Percentiles rank a stretch among this genome's conserved stretches.
Conservation (phyloP, 2,797 vertebrate genomes). For the Parotocinclus haroldoi region DNA sequence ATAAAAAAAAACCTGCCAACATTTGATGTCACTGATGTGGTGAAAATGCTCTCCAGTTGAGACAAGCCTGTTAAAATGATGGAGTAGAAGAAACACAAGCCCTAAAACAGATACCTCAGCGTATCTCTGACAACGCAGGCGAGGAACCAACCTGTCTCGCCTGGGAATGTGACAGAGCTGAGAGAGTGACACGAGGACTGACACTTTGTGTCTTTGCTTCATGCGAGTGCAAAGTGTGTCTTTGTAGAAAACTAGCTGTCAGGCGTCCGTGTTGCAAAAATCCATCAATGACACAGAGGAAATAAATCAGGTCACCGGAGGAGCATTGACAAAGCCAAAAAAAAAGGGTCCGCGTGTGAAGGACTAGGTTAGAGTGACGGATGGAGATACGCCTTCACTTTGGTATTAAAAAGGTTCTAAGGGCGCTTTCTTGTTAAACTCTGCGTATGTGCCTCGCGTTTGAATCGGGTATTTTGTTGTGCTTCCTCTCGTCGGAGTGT, state of each 20-base stretch:
- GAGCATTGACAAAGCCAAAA: constrained; percentile 34
- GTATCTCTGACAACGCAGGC: constrained; percentile 19
- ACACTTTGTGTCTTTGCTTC: constrained; percentile 47
- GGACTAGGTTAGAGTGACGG: neutral
- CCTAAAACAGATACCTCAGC: constrained; percentile 7
- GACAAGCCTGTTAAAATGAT: too few relatives aligned
- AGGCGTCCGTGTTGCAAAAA: constrained; percentile 36
- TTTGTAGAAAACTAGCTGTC: constrained; percentile 46
- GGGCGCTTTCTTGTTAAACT: constrained; percentile 23
- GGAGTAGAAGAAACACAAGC: constrained; percentile 1
- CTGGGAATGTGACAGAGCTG: constrained; percentile 46
- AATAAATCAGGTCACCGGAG: constrained; percentile 45
- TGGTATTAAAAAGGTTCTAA: constrained; percentile 25
- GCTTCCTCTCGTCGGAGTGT: constrained; percentile 52
- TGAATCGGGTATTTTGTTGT: constrained; percentile 24
- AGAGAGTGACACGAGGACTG: constrained; percentile 56
- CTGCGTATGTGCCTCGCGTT: constrained; percentile 15
- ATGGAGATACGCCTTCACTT: too few relatives aligned
- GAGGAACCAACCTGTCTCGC: constrained; percentile 25
- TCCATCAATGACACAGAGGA: constrained; percentile 48
- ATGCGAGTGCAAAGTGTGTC: constrained; percentile 48
- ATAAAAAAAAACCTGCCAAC: too few relatives aligned
- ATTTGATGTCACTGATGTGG: too few relatives aligned
- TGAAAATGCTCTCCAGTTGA: too few relatives aligned
- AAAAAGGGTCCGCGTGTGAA: constrained; percentile 23